Base-by-base conservation (phyloP, 2,113 vertebrate species). In the Ailurus styani region DNA sequence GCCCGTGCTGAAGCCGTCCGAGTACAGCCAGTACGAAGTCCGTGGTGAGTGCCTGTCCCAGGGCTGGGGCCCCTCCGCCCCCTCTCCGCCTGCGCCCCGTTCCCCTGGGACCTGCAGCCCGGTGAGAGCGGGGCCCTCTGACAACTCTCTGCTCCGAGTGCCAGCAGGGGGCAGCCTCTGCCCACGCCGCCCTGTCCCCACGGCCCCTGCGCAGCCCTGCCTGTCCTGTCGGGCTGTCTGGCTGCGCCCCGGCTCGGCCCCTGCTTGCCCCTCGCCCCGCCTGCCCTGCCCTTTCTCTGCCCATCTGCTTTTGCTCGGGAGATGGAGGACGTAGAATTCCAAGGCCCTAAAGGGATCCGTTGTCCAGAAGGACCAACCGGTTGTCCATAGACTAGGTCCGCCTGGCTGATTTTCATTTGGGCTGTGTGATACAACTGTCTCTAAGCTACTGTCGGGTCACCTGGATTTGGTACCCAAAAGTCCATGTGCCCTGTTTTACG, bases 11-110 rank as follows among this genome's bases (percentile, higher is more conserved):
- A 99, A 99, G 94, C 99, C 99, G 0, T 98, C 98, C 90, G 99
- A 99, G 98, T 99, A 99, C 98, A 99, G 99, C 98, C 99, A 99
- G 99, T 99, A 99, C 1, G 99, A 99, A 98, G 99, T 99, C 94
- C 99, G 99, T 60, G 99, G 99, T 99, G 97, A 99, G 99, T 98
- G 92, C 64, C 37, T 0, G 0, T 37, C 68, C 10, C 2, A 0
- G 2, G 31, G 9, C 70, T 12, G 37, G 8, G 4, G 3, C 29
- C 23, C 18, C n/a, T 45, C 62, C 15, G 0, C 12, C 13, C 21
- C 52, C 2, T 29, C 52, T 6, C 31, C 66, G 3, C 11, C 1
- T 4, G 6, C 5, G 12, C 60, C 57, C 57, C 23, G 27, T 31
- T 47, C 60, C 27, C 1, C 4, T 23, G 2, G 27, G 34, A 31